A percentile compares a stretch with the other conserved stretches of the same genome.
Conservation (phyloP, 1,140 invertebrate species). For the Aporrectodea caliginosa region DNA sequence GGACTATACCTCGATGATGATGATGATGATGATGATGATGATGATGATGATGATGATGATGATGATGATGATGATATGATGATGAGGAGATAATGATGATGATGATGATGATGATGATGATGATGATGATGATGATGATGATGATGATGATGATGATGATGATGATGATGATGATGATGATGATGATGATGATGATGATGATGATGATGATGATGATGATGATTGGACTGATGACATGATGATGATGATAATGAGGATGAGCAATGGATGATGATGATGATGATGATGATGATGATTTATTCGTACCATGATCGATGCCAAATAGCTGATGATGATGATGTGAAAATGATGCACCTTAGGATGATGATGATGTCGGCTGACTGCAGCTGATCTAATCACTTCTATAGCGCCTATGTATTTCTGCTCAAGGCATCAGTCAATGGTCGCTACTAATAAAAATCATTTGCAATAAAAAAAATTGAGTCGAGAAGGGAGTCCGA, state of each 20-base stretch:
- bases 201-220: no score
- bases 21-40: neutral
- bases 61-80: neutral
- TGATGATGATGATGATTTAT: neutral
- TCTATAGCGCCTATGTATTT: no score
- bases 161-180: slow-evolving; percentile 10
- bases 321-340: neutral
- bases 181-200: slow-evolving; percentile 19
- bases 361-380: neutral
- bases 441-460: no score
- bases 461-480: no score
- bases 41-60: neutral
- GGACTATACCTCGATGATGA: no score
- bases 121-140: slow-evolving; percentile 23
- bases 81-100: no score
- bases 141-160: slow-evolving; percentile 19
- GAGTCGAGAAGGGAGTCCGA: no score
- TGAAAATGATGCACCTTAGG: neutral
- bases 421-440: no score
- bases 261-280: neutral
- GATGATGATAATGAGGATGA: neutral
- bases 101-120: slow-evolving; percentile 17
- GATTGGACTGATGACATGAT: neutral
- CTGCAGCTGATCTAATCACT: no score
- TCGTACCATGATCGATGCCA: neutral